phyloP scores from a whole-genome alignment of 1,140 invertebrate genomes.

The Idris sp. region DNA sequence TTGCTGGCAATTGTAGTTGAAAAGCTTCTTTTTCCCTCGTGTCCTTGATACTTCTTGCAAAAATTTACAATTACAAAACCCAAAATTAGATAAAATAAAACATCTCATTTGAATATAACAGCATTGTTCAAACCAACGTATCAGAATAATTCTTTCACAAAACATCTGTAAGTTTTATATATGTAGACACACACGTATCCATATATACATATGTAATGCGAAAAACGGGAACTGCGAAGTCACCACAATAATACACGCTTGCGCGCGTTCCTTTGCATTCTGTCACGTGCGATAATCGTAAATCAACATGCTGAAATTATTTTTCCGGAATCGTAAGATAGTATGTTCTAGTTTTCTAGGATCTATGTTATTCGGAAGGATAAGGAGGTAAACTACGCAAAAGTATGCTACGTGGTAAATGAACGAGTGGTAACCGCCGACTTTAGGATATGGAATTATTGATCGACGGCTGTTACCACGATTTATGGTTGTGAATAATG shows the following conservation, averaged over 20 bases:
- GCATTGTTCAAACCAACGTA: constrained; percentile 15
- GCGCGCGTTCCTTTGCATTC: constrained; percentile 51
- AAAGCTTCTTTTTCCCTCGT: background rate
- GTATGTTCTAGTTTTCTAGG: constrained; percentile 47
- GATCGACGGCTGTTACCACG: constrained; percentile 68
- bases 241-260: constrained; percentile 51
- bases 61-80: constrained; percentile 21
- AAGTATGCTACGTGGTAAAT: constrained; percentile 59
- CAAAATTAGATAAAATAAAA: constrained; percentile 22
- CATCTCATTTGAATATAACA: constrained; percentile 16
- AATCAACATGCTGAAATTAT: constrained; percentile 62
- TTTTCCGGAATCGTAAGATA: constrained; percentile 53
- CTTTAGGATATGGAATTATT: constrained; percentile 72
- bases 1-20: constrained; percentile 20
- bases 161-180: constrained; percentile 23
- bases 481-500: constrained; percentile 72
- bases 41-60: constrained; percentile 7
- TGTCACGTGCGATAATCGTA: constrained; percentile 63
- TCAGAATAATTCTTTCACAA: constrained; percentile 23
- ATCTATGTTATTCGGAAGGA: constrained; percentile 44
- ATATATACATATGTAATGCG: constrained; percentile 31
- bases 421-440: constrained; percentile 60
- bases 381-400: constrained; percentile 37
- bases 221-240: constrained; percentile 24
- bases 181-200: too few relatives aligned